These are phyloP conservation scores for Drosophila sturtevanti DNA, from an alignment of 1,140 invertebrate species.

Conservation along the genomic window DNA sequence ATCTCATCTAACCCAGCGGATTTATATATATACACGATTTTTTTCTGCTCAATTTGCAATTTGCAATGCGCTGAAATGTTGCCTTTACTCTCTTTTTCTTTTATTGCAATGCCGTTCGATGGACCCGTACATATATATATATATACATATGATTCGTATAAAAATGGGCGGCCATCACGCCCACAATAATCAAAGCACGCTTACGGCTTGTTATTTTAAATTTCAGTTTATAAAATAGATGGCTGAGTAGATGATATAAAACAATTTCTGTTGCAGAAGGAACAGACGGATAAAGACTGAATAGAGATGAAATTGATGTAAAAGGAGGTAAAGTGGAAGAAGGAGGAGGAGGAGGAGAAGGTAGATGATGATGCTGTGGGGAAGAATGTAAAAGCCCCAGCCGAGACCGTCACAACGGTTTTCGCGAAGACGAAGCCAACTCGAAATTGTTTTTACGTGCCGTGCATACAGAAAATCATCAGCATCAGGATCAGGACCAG, in stretches of 20 bases:
- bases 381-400: neutral
- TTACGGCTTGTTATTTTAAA: conserved; percentile 69
- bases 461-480: conserved; percentile 38
- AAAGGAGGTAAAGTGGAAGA: neutral
- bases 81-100: conserved; percentile 10
- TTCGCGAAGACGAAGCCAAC: conserved; percentile 23
- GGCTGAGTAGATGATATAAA: conserved; percentile 61
- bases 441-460: conserved; percentile 69
- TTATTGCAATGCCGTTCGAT: conserved; percentile 12
- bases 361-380: neutral
- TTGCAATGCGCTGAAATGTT: conserved; percentile 53
- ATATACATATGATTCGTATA: neutral
- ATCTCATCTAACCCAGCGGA: neutral
- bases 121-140: neutral
- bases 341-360: neutral
- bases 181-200: conserved; percentile 63
- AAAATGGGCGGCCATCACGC: conserved; percentile 22
- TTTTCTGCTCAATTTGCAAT: conserved; percentile 63
- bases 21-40: conserved; percentile 11
- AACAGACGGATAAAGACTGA: conserved; percentile 8
- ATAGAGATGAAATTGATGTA: neutral
- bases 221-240: conserved; percentile 64
- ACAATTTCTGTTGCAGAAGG: conserved; percentile 45
- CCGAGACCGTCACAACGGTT: conserved; percentile 35
- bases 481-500: neutral